Evolutionary conservation across 2,888 invertebrate species (phyloP), one percentile per base, ranked within the genome.

Genomic region (Acrocyrtus sp.): DNA sequence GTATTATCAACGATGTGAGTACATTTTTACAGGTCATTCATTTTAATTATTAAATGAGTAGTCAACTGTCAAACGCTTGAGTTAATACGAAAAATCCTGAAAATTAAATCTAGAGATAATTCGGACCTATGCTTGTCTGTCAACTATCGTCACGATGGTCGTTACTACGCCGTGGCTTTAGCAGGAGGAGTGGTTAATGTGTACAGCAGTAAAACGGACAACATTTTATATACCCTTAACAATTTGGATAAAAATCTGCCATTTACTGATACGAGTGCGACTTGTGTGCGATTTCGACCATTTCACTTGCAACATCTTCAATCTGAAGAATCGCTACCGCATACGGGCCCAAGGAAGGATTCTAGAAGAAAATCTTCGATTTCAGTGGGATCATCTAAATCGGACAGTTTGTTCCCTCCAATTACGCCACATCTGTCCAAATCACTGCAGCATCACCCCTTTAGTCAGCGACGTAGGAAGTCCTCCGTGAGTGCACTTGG

Each of bases 161-260:
- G 87, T 72, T 86, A 86, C 57, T 83, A 90, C 75, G 89, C 89
- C 19, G 87, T 86, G 34, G 90, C 90, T 43, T 87, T 88, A 77
- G 84, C 87, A 1, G 89, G 90, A 82, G 90, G 90, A 12, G 84
- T 86, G 0, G 85, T 90, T 21, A 84, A 87, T 75, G 82, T 90
- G 63, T 89, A 87, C 81, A 86, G 87, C 81, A 85, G 86, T 74
- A 85, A 82, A 68, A 86, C 85, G 17, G 87, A 87, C n/a, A 83
- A 84, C 58, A 85, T 87, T 67, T 81, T 84, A 0, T 85, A 86
- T 62, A 85, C 84, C 3, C 83, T 90, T 22, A 84, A 85, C 2
- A 89, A 90, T 79, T 84, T 85, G 1, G 88, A 89, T 82, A 87
- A 87, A 43, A 83, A 85, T 15, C 83, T 86, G 17, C 87, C 86